Evolutionary conservation across 2,113 vertebrate genomes (phyloP), one percentile per base, ranked within the genome.

Genomic region (Cathartes aura): DNA sequence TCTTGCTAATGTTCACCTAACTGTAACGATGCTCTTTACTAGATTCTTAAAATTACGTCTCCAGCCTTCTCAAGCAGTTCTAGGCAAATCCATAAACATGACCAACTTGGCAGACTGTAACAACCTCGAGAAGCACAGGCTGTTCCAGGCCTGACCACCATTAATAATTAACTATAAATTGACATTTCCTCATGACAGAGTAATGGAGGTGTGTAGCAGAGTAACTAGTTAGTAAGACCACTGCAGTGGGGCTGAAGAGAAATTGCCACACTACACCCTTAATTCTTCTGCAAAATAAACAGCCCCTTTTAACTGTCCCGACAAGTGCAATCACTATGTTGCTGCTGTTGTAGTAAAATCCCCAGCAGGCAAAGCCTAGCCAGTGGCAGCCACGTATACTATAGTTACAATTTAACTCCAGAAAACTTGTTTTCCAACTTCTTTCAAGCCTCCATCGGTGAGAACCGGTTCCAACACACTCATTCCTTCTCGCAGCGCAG

Each of bases 91-190:
- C 79, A 63, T 58, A 52, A 94, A 53, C n/a, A 48, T 0, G 5
- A 79, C 21, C 5, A 5, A 45, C 53, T 27, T 72, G 78, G 81
- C 96, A 93, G 38, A 12, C 66, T 52, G 66, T 15, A 80, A 70
- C 94, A 91, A 76, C 34, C 34, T 56, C 3, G 21, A 76, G 52
- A 68, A 85, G 94, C 59, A 97, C 94, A 94, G 50, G 82, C 89
- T 83, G 96, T 93, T 95, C 92, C 81, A 81, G 66, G 66, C 82
- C 67, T 90, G 68, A 40, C 15, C 79, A 68, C 52, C 68, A 82
- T 96, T 88, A 97, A 97, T 97, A 70, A 97, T 97, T 97, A 97
- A 97, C 96, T 60, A 4, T 14, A 72, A 67, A 53, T 19, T 19
- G 66, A 80, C 73, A 70, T 94, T 96, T 97, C 93, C 84, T 93